A percentile compares a stretch with the other conserved stretches of the same genome.
Evolutionary conservation across 2,797 vertebrate species (phyloP).

Genomic region (Rhinichthys osculus): DNA sequence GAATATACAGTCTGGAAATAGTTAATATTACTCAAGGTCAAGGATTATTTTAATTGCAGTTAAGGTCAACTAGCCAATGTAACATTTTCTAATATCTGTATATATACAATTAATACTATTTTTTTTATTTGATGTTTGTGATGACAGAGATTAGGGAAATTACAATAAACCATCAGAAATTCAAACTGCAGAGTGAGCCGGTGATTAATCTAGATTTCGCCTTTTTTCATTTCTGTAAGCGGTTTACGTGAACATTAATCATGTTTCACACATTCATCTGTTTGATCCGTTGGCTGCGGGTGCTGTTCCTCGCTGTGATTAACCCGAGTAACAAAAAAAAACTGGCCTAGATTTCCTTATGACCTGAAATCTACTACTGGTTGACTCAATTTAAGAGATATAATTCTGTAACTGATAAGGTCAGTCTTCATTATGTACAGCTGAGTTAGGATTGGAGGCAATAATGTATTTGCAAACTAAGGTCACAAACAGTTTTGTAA

Average conservation of each 20-base stretch:
- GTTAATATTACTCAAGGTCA: background rate
- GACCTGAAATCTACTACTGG: slow-evolving; percentile 30
- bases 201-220: slow-evolving; percentile 47
- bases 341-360: slow-evolving; percentile 26
- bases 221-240: slow-evolving; percentile 44
- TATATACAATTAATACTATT: background rate
- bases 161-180: slow-evolving; percentile 19
- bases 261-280: slow-evolving; percentile 41
- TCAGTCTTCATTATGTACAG: background rate
- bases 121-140: slow-evolving; percentile 20
- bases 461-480: background rate
- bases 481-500: background rate
- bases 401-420: background rate
- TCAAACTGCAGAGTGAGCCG: slow-evolving; percentile 3
- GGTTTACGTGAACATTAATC: slow-evolving; percentile 38
- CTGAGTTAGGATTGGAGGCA: background rate
- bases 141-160: slow-evolving; percentile 20
- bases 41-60: background rate
- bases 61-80: background rate
- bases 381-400: background rate
- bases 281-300: slow-evolving; percentile 25
- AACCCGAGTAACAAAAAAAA: background rate
- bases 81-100: background rate
- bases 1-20: background rate
- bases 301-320: slow-evolving; percentile 23